A percentile compares a stretch with the other conserved stretches of the same genome.
Conservation (phyloP, 2,888 invertebrate genomes). For the Scotopteryx bipunctaria region DNA sequence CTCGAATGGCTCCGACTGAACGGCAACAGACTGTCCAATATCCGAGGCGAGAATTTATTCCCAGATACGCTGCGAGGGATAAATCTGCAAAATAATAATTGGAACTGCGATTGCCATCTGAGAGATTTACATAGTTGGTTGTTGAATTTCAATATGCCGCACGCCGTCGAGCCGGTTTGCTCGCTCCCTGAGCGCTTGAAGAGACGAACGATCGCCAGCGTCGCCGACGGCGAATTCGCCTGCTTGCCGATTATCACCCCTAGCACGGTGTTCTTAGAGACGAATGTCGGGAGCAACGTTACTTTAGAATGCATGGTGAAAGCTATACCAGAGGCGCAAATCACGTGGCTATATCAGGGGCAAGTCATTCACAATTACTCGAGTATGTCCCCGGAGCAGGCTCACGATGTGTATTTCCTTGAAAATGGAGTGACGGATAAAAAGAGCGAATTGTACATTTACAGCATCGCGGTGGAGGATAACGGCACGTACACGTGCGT, state of each 20-base stretch:
- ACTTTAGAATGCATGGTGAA: slow-evolving; percentile 91
- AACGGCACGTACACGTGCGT: slow-evolving; percentile 94
- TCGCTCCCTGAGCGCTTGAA: slow-evolving; percentile 86
- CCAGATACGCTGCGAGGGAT: slow-evolving; percentile 91
- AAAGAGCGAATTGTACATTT: slow-evolving; percentile 90
- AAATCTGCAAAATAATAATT: slow-evolving; percentile 92
- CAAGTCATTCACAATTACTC: slow-evolving; percentile 91
- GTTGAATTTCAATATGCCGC: slow-evolving; percentile 88
- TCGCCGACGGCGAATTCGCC: slow-evolving; percentile 88
- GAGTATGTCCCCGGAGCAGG: slow-evolving; percentile 85
- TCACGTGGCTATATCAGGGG: slow-evolving; percentile 93
- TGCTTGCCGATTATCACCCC: slow-evolving; percentile 91
- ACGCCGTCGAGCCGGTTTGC: slow-evolving; percentile 91
- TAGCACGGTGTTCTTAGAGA: slow-evolving; percentile 89
- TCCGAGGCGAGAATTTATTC: slow-evolving; percentile 87
- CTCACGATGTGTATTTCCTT: slow-evolving; percentile 87
- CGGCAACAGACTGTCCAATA: slow-evolving; percentile 89
- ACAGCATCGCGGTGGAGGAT: slow-evolving; percentile 89
- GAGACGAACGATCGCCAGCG: slow-evolving; percentile 86
- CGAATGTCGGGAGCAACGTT: slow-evolving; percentile 91
- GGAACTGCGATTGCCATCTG: slow-evolving; percentile 94
- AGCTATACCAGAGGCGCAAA: slow-evolving; percentile 91
- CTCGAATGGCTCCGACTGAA: slow-evolving; percentile 93
- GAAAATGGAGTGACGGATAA: slow-evolving; percentile 89
- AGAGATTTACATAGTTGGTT: slow-evolving; percentile 91